phyloP scores from a whole-genome alignment of 2,888 invertebrate genomes.

The Lottia scabra region DNA sequence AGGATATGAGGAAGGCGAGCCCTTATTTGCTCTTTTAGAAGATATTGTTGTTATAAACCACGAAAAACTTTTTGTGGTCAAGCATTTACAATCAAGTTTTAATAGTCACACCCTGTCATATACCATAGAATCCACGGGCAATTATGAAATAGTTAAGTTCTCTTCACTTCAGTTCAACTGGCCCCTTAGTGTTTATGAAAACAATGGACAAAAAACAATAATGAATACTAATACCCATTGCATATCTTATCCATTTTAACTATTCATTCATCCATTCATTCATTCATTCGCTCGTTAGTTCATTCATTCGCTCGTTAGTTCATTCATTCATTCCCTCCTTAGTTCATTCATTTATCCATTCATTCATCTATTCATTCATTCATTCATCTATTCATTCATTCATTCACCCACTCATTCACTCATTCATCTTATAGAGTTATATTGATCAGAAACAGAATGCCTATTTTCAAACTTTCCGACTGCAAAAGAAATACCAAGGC shows the following conservation, averaged over 20 bases:
- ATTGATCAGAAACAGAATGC: too few species aligned
- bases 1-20: neutral
- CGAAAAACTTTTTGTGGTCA: neutral
- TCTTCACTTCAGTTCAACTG: neutral
- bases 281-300: too few species aligned
- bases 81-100: neutral
- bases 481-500: too few species aligned
- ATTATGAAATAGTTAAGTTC: neutral
- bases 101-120: neutral
- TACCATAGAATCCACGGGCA: neutral
- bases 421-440: too few species aligned
- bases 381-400: too few species aligned
- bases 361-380: too few species aligned
- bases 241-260: neutral
- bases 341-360: too few species aligned
- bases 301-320: too few species aligned
- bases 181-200: neutral
- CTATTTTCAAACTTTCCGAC: too few species aligned
- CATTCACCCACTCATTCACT: too few species aligned
- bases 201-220: neutral
- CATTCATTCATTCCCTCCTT: too few species aligned
- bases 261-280: too few species aligned
- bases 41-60: neutral
- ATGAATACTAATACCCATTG: neutral
- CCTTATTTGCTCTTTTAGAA: neutral